These are phyloP conservation scores for Mongoloraphidia duomilia DNA, from an alignment of 2,888 invertebrate species.

Conservation along the genomic window DNA sequence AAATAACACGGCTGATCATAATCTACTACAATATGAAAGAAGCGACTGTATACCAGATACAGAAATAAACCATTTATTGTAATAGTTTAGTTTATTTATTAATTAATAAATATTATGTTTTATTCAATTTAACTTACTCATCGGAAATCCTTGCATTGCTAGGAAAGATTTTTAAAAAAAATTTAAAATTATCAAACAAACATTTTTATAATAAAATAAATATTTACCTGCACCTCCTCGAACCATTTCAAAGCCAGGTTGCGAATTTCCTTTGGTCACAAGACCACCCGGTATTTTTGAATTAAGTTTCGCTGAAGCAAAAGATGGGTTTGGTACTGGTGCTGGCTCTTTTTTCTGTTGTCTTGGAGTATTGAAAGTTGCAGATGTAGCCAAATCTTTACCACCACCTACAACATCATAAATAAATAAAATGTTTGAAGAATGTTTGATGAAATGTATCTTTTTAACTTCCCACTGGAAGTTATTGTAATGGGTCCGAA, in stretches of 20 bases:
- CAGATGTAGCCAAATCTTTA: constrained; percentile 71
- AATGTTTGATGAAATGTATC: no score
- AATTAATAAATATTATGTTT: not conserved
- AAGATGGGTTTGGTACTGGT: constrained; percentile 16
- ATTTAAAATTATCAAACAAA: not conserved
- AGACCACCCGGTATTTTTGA: constrained; percentile 32
- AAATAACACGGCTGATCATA: not conserved
- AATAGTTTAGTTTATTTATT: no score
- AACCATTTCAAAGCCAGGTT: constrained; percentile 41
- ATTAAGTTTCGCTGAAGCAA: constrained; percentile 16
- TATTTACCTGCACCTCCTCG: constrained; percentile 30
- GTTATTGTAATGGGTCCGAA: no score
- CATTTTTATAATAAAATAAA: not conserved
- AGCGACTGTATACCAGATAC: no score
- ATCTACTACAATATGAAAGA: no score
- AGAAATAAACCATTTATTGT: no score
- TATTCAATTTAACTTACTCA: constrained; percentile 2
- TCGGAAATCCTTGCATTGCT: constrained; percentile 4
- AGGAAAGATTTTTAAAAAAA: not conserved
- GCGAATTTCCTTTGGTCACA: constrained; percentile 30
- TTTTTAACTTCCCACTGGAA: no score
- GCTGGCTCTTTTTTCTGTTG: constrained; percentile 37
- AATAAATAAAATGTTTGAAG: constrained; percentile 8
- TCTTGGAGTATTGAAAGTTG: constrained; percentile 36
- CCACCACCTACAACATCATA: constrained; percentile 53